Percentiles rank a stretch among this genome's conserved stretches.
Evolutionary conservation across 2,888 invertebrate genomes (phyloP).

Genomic region (Drosophila anomelani): DNA sequence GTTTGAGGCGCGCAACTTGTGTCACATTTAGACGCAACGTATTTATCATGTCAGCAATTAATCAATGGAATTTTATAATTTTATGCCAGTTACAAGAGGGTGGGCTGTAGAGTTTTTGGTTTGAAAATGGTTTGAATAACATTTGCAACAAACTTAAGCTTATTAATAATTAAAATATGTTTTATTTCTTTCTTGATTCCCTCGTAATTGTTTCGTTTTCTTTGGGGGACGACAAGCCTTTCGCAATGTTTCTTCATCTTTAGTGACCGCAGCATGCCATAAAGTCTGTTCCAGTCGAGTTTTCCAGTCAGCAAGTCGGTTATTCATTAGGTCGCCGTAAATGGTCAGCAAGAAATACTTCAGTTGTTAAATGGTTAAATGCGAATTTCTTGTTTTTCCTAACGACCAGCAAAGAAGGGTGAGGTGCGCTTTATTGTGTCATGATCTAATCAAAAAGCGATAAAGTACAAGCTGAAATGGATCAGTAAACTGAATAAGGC

Average conservation of each 20-base stretch:
- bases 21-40: conserved; percentile 76
- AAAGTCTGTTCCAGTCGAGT: conserved; percentile 48
- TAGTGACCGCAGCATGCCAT: conserved; percentile 45
- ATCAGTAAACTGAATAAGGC: conserved; percentile 12
- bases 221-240: conserved; percentile 42
- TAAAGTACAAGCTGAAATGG: conserved; percentile 34
- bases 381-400: conserved; percentile 64
- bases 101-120: conserved; percentile 4
- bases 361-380: conserved; percentile 65
- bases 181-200: not conserved
- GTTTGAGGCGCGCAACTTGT: conserved; percentile 54
- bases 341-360: conserved; percentile 62
- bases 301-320: conserved; percentile 42
- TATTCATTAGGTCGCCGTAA: conserved; percentile 66
- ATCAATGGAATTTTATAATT: conserved; percentile 66
- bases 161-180: not conserved
- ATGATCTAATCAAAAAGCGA: conserved; percentile 38
- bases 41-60: conserved; percentile 79
- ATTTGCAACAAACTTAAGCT: too few relatives aligned
- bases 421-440: conserved; percentile 25
- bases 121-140: not conserved
- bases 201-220: conserved; percentile 20
- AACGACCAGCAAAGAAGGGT: conserved; percentile 13
- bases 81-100: conserved; percentile 35
- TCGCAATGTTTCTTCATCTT: conserved; percentile 53